Evolutionary conservation across 2,113 vertebrate species (phyloP), one percentile per base, ranked within the genome.

Genomic region (Tychaedon coryphoeus): DNA sequence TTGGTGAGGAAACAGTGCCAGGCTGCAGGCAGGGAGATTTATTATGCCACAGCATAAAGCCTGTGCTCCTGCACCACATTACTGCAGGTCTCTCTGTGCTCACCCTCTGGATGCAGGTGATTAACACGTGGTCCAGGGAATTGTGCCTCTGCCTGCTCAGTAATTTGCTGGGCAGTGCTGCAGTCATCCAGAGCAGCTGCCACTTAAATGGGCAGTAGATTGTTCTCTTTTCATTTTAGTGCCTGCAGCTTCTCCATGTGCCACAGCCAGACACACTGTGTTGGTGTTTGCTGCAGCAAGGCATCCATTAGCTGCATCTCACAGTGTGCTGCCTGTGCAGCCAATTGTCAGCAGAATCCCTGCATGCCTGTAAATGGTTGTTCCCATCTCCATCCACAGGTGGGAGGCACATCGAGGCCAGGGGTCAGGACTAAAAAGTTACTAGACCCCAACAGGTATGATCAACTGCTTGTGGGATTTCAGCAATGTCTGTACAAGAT

Each of bases 161-260:
- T 96, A 96, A 97, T 97, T 93, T 95, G 82, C 90, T 88, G 96
- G 96, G 93, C 93, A 94, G 95, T 23, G 8, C 75, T 16, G 15
- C 89, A 70, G 85, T 88, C 92, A 91, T 65, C 65, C 19, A 2
- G 87, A 92, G 90, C 94, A 94, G 92, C 94, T 95, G 91, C 94
- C 88, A 48, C 91, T 88, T 72, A 83, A 87, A 83, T 17, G 74
- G 93, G 56, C 66, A 47, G 75, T 64, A 57, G 94, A 70, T 80
- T 85, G 91, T 82, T 87, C 92, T 93, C 70, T 96, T 96, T 93
- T 89, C 60, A 34, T 88, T 96, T 72, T 11, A 54, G 86, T 58
- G 45, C 43, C 91, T 93, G 83, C 77, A 72, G 74, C 73, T 75
- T 84, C 43, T 1, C 38, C 2, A 24, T 57, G 6, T 71, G 84